Conservation (phyloP, 2,113 vertebrate genomes). For the Cardinalis cardinalis region DNA sequence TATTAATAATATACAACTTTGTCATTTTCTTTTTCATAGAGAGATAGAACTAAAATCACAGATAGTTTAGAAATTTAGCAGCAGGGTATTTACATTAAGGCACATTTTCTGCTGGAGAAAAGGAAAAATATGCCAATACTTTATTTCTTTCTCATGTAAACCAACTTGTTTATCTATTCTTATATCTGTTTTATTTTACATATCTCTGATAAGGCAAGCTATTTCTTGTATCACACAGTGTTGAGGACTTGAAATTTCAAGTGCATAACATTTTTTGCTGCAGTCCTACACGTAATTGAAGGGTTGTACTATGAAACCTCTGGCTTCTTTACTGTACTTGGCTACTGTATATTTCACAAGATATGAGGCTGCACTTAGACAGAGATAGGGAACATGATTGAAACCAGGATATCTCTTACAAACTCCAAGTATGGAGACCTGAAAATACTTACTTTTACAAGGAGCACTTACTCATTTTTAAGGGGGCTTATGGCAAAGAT, state of each 20-base stretch:
- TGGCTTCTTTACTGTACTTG: neutral
- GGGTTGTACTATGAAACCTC: neutral
- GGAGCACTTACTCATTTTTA: neutral
- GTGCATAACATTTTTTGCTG: neutral
- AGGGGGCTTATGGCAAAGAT: neutral
- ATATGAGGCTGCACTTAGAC: neutral
- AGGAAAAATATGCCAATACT: neutral
- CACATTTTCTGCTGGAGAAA: neutral
- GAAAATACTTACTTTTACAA: neutral
- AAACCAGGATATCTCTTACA: neutral
- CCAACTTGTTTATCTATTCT: neutral
- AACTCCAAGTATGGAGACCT: neutral
- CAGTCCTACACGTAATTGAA: neutral
- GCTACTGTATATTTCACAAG: neutral
- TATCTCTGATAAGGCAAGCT: neutral
- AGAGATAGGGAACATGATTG: neutral
- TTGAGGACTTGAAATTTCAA: neutral
- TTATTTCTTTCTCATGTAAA: neutral
- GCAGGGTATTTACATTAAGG: neutral
- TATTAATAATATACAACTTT: neutral
- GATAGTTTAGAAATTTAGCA: neutral
- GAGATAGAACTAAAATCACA: neutral
- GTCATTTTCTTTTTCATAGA: neutral
- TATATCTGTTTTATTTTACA: neutral
- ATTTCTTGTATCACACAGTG: neutral